A percentile compares a stretch with the other conserved stretches of the same genome.
These are phyloP conservation scores for Malurus melanocephalus DNA, from an alignment of 2,113 vertebrate genomes.

Conservation along the genomic window DNA sequence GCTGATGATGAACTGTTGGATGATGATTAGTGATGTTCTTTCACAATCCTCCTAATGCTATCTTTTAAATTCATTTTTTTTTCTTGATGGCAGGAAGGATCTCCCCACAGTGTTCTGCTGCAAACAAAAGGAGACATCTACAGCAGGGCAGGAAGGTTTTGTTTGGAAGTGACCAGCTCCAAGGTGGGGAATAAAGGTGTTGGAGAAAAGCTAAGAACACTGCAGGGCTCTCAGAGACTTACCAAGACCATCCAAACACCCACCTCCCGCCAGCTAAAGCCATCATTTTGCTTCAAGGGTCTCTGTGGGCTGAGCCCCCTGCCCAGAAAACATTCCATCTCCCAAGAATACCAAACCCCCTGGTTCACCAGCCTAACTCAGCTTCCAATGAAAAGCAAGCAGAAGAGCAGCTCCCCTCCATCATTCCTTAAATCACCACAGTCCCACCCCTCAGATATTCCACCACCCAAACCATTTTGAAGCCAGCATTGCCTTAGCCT, in stretches of 20 bases:
- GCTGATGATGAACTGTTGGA: background rate
- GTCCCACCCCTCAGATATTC: background rate
- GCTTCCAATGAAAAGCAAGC: background rate
- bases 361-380: background rate
- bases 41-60: background rate
- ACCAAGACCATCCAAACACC: background rate
- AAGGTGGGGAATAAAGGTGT: background rate
- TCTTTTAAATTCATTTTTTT: fast-evolving
- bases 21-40: background rate
- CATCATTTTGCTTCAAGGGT: background rate
- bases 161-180: background rate
- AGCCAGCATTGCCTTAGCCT: background rate
- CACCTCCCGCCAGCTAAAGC: background rate
- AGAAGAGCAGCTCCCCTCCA: background rate
- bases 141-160: background rate
- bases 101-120: background rate
- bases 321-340: background rate
- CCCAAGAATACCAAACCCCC: background rate
- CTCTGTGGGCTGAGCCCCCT: background rate
- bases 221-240: background rate
- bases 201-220: background rate
- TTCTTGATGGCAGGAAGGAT: background rate
- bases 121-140: background rate
- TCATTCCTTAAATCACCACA: fast-evolving
- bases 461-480: fast-evolving